phyloP scores from a whole-genome alignment of 2,113 vertebrate genomes.

The Gopherus flavomarginatus region DNA sequence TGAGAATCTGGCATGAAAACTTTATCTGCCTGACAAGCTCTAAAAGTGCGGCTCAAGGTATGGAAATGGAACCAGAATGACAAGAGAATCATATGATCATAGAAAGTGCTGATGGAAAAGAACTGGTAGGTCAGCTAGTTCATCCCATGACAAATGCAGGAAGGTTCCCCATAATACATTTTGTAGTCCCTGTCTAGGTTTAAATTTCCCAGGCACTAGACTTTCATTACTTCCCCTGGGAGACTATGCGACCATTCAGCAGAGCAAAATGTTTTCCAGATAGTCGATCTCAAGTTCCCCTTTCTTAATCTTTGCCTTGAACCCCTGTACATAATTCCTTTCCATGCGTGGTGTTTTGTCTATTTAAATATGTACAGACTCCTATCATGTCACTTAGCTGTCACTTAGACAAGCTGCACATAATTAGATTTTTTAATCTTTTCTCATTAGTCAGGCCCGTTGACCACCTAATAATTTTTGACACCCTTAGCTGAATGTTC shows the following conservation, averaged over 20 bases:
- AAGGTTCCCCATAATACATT: neutral
- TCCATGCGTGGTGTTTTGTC: slow-evolving; percentile 53
- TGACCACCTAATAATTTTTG: neutral
- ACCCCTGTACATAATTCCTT: slow-evolving; percentile 53
- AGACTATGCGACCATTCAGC: neutral
- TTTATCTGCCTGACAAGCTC: neutral
- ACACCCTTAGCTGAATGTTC: neutral
- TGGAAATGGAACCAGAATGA: slow-evolving; percentile 29
- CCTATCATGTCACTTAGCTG: slow-evolving; percentile 14
- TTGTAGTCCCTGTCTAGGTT: neutral
- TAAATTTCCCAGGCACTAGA: slow-evolving; percentile 12
- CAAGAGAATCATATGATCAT: neutral
- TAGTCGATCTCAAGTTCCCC: slow-evolving; percentile 36
- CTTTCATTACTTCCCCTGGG: neutral
- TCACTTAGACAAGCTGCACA: slow-evolving; percentile 35
- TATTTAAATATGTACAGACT: neutral
- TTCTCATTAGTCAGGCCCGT: slow-evolving; percentile 33
- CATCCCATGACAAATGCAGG: neutral
- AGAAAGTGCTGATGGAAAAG: neutral
- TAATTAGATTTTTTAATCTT: slow-evolving; percentile 44
- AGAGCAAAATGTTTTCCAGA: slow-evolving; percentile 36
- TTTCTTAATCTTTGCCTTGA: slow-evolving; percentile 34
- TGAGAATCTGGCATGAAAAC: neutral
- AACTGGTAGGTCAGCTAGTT: neutral
- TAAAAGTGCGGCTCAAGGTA: neutral